Percentiles rank a stretch among this genome's conserved stretches.
Conservation (phyloP, 2,797 vertebrate species). For the Leucoraja ocellata region DNA sequence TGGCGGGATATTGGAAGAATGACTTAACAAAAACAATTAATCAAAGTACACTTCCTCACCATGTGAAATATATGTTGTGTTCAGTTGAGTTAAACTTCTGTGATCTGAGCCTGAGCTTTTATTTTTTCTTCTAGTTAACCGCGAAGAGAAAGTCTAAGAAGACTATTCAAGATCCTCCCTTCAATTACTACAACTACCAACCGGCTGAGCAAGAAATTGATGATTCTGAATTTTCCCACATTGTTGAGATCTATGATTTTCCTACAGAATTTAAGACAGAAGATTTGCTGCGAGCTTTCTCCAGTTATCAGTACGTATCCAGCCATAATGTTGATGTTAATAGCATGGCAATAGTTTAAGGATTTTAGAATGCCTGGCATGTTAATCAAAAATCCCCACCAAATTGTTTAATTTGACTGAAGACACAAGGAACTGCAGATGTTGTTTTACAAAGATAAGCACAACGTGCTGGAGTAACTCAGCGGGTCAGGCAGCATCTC, state of each 20-base stretch:
- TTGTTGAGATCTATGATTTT: conserved; percentile 95
- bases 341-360: not conserved
- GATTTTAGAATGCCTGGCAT: not conserved
- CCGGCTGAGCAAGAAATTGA: conserved; percentile 65
- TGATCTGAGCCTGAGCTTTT: conserved; percentile 36
- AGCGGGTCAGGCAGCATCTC: too few species aligned
- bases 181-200: conserved; percentile 76
- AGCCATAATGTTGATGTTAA: not conserved
- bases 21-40: not conserved
- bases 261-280: conserved; percentile 84
- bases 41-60: not conserved
- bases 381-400: not conserved
- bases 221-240: conserved; percentile 81
- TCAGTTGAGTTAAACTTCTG: conserved; percentile 26
- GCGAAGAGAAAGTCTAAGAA: conserved; percentile 52
- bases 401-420: not conserved
- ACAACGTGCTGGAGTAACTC: too few species aligned
- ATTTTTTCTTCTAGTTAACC: conserved; percentile 59
- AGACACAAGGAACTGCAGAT: too few species aligned
- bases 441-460: too few species aligned
- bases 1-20: not conserved
- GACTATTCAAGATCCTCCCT: conserved; percentile 66
- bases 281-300: conserved; percentile 84
- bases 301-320: conserved; percentile 78
- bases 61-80: not conserved